Conservation (phyloP, 2,113 vertebrate genomes). For the Nothobranchius furzeri region DNA sequence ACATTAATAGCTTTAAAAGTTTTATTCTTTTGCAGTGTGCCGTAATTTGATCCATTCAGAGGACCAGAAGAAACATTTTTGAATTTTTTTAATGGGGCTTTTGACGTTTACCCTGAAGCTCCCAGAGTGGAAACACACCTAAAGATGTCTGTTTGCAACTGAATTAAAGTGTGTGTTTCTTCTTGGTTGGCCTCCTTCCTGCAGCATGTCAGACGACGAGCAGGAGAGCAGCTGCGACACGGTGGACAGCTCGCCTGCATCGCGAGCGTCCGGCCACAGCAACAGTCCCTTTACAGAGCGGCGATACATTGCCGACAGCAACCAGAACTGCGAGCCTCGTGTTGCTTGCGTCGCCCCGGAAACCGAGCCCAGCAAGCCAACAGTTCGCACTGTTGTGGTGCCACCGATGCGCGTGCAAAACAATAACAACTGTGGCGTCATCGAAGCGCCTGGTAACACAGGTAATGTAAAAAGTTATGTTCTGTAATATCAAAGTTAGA, state of each 20-base stretch:
- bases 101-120: no score
- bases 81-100: no score
- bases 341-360: conserved; percentile 72
- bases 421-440: conserved; percentile 78
- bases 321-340: conserved; percentile 80
- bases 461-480: conserved; percentile 70
- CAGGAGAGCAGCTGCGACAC: conserved; percentile 94
- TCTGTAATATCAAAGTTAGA: no score
- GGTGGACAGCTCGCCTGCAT: conserved; percentile 90
- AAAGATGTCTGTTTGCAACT: neutral
- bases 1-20: no score
- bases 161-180: neutral
- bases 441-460: conserved; percentile 80
- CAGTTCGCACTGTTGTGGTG: conserved; percentile 89
- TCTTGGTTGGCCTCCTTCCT: conserved; percentile 4
- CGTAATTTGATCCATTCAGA: no score
- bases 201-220: conserved; percentile 95
- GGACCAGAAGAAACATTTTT: no score
- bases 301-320: conserved; percentile 84
- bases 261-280: conserved; percentile 85
- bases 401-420: conserved; percentile 89
- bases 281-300: conserved; percentile 87
- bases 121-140: no score
- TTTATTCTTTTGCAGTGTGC: no score
- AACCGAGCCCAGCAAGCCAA: conserved; percentile 83